Evolutionary conservation across 2,113 vertebrate genomes (phyloP), one percentile per base, ranked within the genome.

Genomic region (Anser cygnoides): DNA sequence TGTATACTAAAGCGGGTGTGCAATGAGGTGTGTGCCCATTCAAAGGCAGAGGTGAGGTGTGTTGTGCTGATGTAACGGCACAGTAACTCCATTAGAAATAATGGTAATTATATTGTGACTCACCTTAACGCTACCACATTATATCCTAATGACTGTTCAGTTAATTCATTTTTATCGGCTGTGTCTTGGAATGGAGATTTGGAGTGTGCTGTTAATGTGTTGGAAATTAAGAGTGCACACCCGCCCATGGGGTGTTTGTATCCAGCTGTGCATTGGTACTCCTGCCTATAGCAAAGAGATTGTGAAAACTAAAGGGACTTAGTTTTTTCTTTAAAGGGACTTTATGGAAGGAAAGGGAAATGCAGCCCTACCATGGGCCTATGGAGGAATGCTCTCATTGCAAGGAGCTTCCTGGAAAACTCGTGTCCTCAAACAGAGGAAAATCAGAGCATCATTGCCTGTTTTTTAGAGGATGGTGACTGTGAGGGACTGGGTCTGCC

Each of bases 101-200:
- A 87, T 63, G 89, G 84, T 43, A 91, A 97, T 96, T 97, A 84
- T 79, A 22, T 66, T 92, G 95, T 95, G 93, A 91, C 92, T 97
- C 96, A 95, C 95, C 95, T 96, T 93, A 96, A 93, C 22, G 37
- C 89, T 92, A 92, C 84, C 87, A 82, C 92, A 94, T 96, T 95
- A 89, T 89, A 93, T 92, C 91, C 93, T 94, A 96, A 96, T 95
- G 93, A 83, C 89, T 85, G 26, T 90, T 96, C 77, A 35, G 91
- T 89, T 96, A 91, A 96, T 95, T 96, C 95, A 52, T 93, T 96
- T 94, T 96, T 93, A 94, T 83, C 76, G 93, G 71, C 81, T 85
- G 14, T 79, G 89, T 15, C 92, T 87, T 70, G 81, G 84, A 94
- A 94, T 81, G 91, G 81, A 87, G 44, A 25, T 92, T 82, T 20